phyloP scores from a whole-genome alignment of 2,888 invertebrate genomes.

The Metellina segmentata region DNA sequence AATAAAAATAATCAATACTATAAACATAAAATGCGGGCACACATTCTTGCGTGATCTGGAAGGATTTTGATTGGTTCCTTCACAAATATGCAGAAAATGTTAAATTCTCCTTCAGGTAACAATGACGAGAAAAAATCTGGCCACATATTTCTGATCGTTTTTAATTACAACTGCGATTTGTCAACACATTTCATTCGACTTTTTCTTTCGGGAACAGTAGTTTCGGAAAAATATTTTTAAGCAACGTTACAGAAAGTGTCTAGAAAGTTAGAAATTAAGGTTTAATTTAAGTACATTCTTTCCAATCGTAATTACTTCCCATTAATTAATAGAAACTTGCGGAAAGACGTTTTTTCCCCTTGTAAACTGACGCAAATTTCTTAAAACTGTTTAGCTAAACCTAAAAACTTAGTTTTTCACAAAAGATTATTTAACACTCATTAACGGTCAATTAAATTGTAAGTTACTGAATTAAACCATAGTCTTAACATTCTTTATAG shows the following conservation, averaged over 20 bases:
- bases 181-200: conserved; percentile 44
- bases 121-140: neutral
- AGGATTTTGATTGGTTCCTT: neutral
- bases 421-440: conserved; percentile 21
- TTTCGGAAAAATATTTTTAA: conserved; percentile 46
- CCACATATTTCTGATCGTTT: conserved; percentile 53
- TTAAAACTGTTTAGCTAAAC: conserved; percentile 45
- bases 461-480: neutral
- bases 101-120: conserved; percentile 25
- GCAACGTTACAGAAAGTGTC: conserved; percentile 10
- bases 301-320: conserved; percentile 61
- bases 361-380: neutral
- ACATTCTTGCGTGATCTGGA: neutral
- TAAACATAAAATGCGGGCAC: neutral
- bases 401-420: conserved; percentile 9
- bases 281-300: conserved; percentile 56
- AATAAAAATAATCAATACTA: neutral
- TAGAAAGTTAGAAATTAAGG: conserved; percentile 48
- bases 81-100: conserved; percentile 44
- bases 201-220: conserved; percentile 23
- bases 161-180: conserved; percentile 62
- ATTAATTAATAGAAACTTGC: conserved; percentile 62
- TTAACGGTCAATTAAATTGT: conserved; percentile 42
- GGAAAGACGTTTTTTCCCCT: conserved; percentile 21
- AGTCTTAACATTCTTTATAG: neutral